Evolutionary conservation across 2,888 invertebrate species (phyloP).

Genomic region (Drosophila nigritarsus): DNA sequence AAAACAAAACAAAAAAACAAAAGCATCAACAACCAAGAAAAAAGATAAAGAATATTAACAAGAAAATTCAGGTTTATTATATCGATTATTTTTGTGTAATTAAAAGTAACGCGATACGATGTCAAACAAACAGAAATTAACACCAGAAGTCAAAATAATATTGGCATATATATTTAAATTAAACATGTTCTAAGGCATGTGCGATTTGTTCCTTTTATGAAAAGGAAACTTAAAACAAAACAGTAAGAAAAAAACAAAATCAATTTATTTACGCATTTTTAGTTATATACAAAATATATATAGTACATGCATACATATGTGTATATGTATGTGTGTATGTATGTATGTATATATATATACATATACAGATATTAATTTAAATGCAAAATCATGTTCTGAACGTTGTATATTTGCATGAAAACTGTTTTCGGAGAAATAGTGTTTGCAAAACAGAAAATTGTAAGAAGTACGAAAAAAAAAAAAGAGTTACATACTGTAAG

Average conservation of each 20-base stretch:
- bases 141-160: slow-evolving; percentile 49
- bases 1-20: slow-evolving; percentile 36
- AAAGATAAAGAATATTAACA: slow-evolving; percentile 23
- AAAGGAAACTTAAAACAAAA: slow-evolving; percentile 63
- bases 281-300: slow-evolving; percentile 71
- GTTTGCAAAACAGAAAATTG: slow-evolving; percentile 65
- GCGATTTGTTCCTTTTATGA: slow-evolving; percentile 75
- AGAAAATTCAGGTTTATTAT: slow-evolving; percentile 74
- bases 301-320: slow-evolving; percentile 30
- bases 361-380: slow-evolving; percentile 71
- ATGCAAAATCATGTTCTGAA: slow-evolving; percentile 68
- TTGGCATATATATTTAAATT: slow-evolving; percentile 59
- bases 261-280: slow-evolving; percentile 78
- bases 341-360: slow-evolving; percentile 40
- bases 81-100: slow-evolving; percentile 59
- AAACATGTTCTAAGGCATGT: slow-evolving; percentile 46
- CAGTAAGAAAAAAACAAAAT: slow-evolving; percentile 51
- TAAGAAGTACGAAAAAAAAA: slow-evolving; percentile 64
- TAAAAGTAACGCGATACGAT: slow-evolving; percentile 37
- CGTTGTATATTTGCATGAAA: slow-evolving; percentile 72
- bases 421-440: slow-evolving; percentile 64
- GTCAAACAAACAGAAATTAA: slow-evolving; percentile 38
- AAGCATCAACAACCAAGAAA: slow-evolving; percentile 26
- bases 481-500: slow-evolving; percentile 65
- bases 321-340: slow-evolving; percentile 19